phyloP scores from a whole-genome alignment of 2,888 invertebrate genomes.

The Agapostemon virescens region DNA sequence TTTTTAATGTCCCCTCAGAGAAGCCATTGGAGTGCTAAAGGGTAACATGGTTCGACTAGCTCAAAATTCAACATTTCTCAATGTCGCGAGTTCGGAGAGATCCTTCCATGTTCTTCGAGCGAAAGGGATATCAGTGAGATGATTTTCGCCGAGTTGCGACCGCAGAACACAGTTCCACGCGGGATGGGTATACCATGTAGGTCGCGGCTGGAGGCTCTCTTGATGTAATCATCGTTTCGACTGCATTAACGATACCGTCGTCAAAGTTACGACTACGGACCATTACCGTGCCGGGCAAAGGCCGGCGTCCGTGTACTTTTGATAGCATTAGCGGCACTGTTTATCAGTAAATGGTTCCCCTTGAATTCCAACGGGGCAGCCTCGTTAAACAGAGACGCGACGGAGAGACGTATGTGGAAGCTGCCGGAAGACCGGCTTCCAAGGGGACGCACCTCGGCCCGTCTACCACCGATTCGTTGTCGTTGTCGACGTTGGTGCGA shows the following conservation, averaged over 20 bases:
- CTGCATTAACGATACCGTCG: conserved; percentile 20
- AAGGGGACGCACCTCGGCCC: not conserved
- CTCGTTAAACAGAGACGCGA: conserved; percentile 24
- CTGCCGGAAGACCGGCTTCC: not conserved
- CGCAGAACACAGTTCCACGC: not conserved
- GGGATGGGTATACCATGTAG: not conserved
- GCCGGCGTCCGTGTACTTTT: conserved; percentile 32
- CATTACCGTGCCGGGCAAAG: conserved; percentile 24
- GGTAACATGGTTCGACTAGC: no score
- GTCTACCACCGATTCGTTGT: not conserved
- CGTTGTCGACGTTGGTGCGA: conserved; percentile 40
- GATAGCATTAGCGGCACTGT: conserved; percentile 48
- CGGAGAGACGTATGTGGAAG: not conserved
- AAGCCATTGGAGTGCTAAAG: no score
- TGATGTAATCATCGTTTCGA: conserved; percentile 30
- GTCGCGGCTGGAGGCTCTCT: not conserved
- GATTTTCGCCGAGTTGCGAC: not conserved
- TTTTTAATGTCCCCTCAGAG: no score
- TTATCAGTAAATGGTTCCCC: conserved; percentile 44
- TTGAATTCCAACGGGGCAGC: conserved; percentile 30
- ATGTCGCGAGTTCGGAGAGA: no score
- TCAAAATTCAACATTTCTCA: no score
- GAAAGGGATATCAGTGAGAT: not conserved
- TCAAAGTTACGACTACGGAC: conserved; percentile 32
- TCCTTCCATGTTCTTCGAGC: no score